Percentiles rank a stretch among this genome's conserved stretches.
These are phyloP conservation scores for Epizoanthus fatuus DNA, from an alignment of 92 coral and sea anemone species.

Conservation along the genomic window DNA sequence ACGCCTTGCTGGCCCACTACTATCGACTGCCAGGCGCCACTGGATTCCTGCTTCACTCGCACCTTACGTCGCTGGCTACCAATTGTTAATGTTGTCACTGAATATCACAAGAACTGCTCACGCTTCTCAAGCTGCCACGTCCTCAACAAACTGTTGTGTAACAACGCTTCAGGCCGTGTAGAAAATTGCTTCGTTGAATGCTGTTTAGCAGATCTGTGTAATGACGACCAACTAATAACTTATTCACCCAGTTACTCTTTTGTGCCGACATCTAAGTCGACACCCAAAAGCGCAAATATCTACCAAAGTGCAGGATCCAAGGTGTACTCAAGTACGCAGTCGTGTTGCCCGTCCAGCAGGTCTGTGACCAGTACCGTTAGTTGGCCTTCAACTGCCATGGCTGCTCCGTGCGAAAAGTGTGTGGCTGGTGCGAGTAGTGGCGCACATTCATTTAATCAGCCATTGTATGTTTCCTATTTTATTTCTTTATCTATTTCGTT, in stretches of 20 bases:
- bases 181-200: conserved; percentile 61
- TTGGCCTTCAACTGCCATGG: neutral
- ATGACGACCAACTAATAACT: conserved; percentile 40
- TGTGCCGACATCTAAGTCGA: neutral
- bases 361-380: neutral
- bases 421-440: no score
- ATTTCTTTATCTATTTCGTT: no score
- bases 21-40: conserved; percentile 36
- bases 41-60: conserved; percentile 49
- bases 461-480: no score
- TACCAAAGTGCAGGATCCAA: neutral
- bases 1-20: conserved; percentile 25
- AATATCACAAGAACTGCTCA: conserved; percentile 37
- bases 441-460: no score
- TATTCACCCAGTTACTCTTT: neutral
- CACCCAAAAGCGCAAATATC: neutral
- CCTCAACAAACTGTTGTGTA: neutral
- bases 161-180: conserved; percentile 5
- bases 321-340: neutral
- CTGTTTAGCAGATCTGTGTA: conserved; percentile 77
- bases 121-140: conserved; percentile 9
- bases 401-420: neutral
- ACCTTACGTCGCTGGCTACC: conserved; percentile 31
- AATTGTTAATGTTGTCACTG: conserved; percentile 8
- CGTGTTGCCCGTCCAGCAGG: no score